Evolutionary conservation across 92 coral and sea anemone species (phyloP), one percentile per base, ranked within the genome.

Genomic region (Pocillopora meandrina): DNA sequence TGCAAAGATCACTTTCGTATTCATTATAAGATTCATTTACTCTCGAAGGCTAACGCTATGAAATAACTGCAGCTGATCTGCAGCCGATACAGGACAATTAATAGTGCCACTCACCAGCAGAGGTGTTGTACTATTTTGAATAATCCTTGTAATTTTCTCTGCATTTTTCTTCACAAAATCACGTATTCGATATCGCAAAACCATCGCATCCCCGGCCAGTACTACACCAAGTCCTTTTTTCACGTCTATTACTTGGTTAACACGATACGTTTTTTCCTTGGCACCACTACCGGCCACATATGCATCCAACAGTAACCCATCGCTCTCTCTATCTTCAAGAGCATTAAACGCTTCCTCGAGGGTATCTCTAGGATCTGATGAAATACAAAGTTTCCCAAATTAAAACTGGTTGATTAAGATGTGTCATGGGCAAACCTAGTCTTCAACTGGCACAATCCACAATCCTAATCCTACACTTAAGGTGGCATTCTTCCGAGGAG

Each of bases 281-380:
- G 31, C 19, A 9, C 67, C 57, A 71, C 89, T 89, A 0, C 92
- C 92, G 33, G 92, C 92, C 15, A 89, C 92, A 59, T 84, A 89
- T 56, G 92, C 89, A 47, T 89, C 92, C 16, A 89, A 63, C 14
- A 89, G 74, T 72, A 89, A 64, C 52, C 92, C 89, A 31, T 84
- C 71, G 10, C 80, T 69, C 16, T 84, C 69, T 12, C 77, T 62
- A 14, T 65, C 56, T 49, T 56, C 12, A 20, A 89, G 88, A 0
- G 92, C 88, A 3, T 84, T 56, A 65, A 77, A 84, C 13, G 92
- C 64, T 16, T 77, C 80, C 20, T 61, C 70, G 9, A 89, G n/a
- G 8, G 88, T 79, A 11, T 65, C 74, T 62, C n/a, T 67, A 19
- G 61, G 42, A n/a, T 64, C 83, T 79, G 18, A 60, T 26, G 33